Evolutionary conservation across 2,888 invertebrate genomes (phyloP).

Genomic region (Perizoma affinitatum): DNA sequence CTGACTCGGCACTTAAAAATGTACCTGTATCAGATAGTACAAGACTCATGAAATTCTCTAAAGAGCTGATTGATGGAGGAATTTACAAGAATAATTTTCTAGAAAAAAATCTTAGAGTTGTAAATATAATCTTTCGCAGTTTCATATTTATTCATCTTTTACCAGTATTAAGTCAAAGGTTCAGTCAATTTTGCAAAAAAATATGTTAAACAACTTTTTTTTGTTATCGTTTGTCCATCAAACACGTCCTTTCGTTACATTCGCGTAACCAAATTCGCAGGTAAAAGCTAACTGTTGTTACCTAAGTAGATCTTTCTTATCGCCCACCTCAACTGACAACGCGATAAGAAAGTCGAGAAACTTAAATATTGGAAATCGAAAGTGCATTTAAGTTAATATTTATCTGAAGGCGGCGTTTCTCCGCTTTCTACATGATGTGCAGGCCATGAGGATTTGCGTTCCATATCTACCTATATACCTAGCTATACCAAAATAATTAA

Average conservation of each 20-base stretch:
- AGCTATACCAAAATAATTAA: background rate
- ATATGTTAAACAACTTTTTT: no score
- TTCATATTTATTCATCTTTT: no score
- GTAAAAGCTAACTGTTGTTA: slow-evolving; percentile 3
- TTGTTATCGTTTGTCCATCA: no score
- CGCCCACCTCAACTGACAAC: slow-evolving; percentile 13
- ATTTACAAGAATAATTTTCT: no score
- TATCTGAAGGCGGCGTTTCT: slow-evolving; percentile 46
- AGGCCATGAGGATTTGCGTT: slow-evolving; percentile 17
- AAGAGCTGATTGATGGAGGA: no score
- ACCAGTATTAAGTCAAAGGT: no score
- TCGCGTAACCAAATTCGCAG: background rate
- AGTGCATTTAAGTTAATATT: slow-evolving; percentile 65
- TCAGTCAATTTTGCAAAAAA: no score
- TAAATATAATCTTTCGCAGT: no score
- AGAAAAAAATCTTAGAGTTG: no score
- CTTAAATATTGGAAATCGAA: slow-evolving; percentile 60
- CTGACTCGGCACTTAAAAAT: no score
- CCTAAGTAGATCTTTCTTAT: slow-evolving; percentile 20
- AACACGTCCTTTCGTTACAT: background rate
- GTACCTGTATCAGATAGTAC: no score
- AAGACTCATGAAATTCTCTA: no score
- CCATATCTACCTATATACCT: background rate
- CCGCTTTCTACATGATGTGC: slow-evolving; percentile 58
- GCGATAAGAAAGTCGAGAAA: slow-evolving; percentile 51